Evolutionary conservation across 2,113 vertebrate species (phyloP).

Genomic region (Sclerurus mexicanus): DNA sequence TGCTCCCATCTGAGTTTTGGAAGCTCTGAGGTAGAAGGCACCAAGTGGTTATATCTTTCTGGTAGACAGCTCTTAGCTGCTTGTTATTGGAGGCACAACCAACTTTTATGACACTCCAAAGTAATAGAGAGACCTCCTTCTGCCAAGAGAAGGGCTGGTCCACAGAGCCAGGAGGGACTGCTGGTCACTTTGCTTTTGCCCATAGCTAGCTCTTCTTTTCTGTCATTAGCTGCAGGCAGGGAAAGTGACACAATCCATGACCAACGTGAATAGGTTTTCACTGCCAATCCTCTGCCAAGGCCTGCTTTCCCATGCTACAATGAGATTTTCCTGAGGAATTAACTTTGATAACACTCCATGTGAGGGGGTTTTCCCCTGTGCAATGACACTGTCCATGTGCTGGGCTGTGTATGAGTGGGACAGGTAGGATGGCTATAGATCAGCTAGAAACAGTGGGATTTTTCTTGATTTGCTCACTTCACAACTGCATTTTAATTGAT

Average conservation of each 20-base stretch:
- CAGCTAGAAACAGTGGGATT: not conserved
- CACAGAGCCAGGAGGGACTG: not conserved
- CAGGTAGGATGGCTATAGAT: not conserved
- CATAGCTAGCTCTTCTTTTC: not conserved
- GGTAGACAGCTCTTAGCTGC: not conserved
- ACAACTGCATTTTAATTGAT: not conserved
- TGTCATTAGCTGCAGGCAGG: not conserved
- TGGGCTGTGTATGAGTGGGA: not conserved
- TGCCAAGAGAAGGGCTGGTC: not conserved
- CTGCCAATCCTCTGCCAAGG: not conserved
- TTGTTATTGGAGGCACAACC: not conserved
- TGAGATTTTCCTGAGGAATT: not conserved
- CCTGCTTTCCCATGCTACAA: not conserved
- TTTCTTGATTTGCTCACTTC: not conserved
- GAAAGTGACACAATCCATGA: rapidly evolving
- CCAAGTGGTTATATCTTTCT: not conserved
- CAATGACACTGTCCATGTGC: not conserved
- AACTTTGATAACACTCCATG: not conserved
- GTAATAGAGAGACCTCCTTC: not conserved
- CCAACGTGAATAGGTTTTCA: not conserved
- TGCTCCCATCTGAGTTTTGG: not conserved
- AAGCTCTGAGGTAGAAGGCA: not conserved
- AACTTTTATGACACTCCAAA: not conserved
- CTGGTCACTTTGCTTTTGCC: not conserved
- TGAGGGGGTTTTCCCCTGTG: not conserved